Base-by-base conservation (phyloP, 2,797 vertebrate species). In the Calcarius lapponicus region DNA sequence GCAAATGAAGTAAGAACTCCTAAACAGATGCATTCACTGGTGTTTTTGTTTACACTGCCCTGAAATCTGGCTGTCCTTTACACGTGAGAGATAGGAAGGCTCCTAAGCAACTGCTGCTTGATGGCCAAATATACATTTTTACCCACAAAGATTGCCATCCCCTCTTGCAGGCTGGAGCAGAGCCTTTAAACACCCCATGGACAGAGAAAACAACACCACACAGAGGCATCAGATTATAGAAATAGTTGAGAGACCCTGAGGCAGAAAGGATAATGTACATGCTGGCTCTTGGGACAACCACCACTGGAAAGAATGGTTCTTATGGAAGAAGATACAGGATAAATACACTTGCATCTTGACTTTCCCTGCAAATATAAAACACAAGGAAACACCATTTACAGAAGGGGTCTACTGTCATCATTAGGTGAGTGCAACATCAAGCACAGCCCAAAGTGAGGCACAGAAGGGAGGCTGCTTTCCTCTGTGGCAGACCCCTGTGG, bases 71-170 rank as follows among this genome's bases (percentile, higher is more conserved):
- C 66, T 40, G 26, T 54, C 43, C 66, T 90, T 88, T 81, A 38
- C 66, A 69, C 73, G 69, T 69, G 62, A 84, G 65, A 72, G 76
- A 72, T 65, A 65, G 53, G 66, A 47, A 43, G 42, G 25, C 74
- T 93, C 32, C 43, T 73, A 65, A 88, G 61, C 47, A 86, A 36
- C 83, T 86, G 71, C 76, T 84, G 18, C 40, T 84, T 79, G 66
- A 34, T 32, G 13, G 47, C 71, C 91, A 89, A 92, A 91, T 86
- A 91, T 48, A 65, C 7, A 24, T 61, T 75, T 70, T 84, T 86
- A 74, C 72, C 56, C 74, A 56, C 58, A 51, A 43, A 80, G 48
- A 43, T 66, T 81, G 36, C 28, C 31, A 10, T 75, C 29, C 62
- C 0, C 1, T 47, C 38, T 84, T 53, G 36, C 51, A 71, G 53